Percentiles rank a stretch among this genome's conserved stretches.
These are phyloP conservation scores for Hypomecis punctinalis DNA, from an alignment of 2,888 invertebrate species.

Conservation along the genomic window DNA sequence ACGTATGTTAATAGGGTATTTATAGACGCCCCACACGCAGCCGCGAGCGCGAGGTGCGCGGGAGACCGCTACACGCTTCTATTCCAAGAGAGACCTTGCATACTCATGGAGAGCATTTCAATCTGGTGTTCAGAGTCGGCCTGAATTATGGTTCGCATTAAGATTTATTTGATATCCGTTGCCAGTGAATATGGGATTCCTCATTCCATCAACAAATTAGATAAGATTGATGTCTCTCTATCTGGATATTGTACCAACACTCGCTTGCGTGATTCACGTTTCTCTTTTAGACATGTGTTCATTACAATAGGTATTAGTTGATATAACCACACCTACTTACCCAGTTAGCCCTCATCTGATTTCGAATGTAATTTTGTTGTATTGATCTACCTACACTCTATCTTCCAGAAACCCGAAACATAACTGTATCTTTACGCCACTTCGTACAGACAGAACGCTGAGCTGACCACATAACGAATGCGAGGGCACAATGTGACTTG, in stretches of 20 bases:
- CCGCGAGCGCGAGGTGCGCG: constrained; percentile 72
- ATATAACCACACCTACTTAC: neutral
- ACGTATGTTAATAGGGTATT: constrained; percentile 71
- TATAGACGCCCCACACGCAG: constrained; percentile 83
- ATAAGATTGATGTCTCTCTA: constrained; percentile 12
- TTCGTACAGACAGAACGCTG: constrained; percentile 21
- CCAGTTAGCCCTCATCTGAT: constrained; percentile 4
- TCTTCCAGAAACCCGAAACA: constrained; percentile 8
- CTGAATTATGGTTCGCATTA: constrained; percentile 20
- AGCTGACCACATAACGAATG: constrained; percentile 37
- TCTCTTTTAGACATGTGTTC: neutral
- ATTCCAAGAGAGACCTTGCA: constrained; percentile 79
- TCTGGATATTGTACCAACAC: neutral
- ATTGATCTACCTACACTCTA: constrained; percentile 2
- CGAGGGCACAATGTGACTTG: constrained; percentile 55
- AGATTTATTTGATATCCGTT: constrained; percentile 29
- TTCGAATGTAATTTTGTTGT: constrained; percentile 16
- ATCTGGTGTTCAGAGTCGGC: constrained; percentile 29
- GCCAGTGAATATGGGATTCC: constrained; percentile 17
- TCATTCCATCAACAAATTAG: constrained; percentile 18
- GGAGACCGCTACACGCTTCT: constrained; percentile 73
- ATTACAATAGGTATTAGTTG: neutral
- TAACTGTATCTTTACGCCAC: constrained; percentile 21
- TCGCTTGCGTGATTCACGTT: neutral
- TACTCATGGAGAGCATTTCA: constrained; percentile 50